phyloP scores from a whole-genome alignment of 1,140 invertebrate genomes.

The Cydia strobilella region DNA sequence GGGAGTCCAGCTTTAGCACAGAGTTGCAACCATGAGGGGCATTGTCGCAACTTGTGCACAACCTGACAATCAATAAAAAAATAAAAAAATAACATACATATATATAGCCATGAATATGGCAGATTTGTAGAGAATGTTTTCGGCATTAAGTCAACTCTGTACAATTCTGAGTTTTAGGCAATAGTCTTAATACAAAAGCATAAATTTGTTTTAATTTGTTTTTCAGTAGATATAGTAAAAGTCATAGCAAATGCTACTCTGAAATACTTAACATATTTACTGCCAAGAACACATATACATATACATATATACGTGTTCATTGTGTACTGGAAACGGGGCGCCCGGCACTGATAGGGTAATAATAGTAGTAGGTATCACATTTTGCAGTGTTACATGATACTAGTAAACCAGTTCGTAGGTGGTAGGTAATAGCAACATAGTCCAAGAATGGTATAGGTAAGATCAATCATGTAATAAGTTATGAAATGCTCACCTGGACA shows the following conservation, averaged over 20 bases:
- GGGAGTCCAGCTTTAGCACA: constrained; percentile 92
- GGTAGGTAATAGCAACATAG: background rate
- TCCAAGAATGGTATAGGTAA: constrained; percentile 29
- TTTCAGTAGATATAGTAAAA: no score
- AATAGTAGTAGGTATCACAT: background rate
- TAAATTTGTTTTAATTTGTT: no score
- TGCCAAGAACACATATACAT: no score
- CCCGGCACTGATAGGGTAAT: no score
- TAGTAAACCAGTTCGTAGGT: background rate
- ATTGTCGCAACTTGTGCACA: constrained; percentile 95
- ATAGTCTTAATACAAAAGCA: no score
- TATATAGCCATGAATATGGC: no score
- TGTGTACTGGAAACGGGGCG: no score
- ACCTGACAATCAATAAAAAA: constrained; percentile 76
- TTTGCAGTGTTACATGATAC: background rate
- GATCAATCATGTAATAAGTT: constrained; percentile 38
- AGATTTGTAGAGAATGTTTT: no score
- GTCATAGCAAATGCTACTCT: background rate
- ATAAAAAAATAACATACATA: constrained; percentile 28
- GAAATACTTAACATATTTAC: background rate
- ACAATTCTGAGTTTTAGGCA: no score
- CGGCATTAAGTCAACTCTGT: no score
- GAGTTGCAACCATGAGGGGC: constrained; percentile 91
- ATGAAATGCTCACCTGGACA: constrained; percentile 84
- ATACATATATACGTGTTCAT: no score